phyloP scores from a whole-genome alignment of 2,888 invertebrate species.

The Lapara coniferarum region DNA sequence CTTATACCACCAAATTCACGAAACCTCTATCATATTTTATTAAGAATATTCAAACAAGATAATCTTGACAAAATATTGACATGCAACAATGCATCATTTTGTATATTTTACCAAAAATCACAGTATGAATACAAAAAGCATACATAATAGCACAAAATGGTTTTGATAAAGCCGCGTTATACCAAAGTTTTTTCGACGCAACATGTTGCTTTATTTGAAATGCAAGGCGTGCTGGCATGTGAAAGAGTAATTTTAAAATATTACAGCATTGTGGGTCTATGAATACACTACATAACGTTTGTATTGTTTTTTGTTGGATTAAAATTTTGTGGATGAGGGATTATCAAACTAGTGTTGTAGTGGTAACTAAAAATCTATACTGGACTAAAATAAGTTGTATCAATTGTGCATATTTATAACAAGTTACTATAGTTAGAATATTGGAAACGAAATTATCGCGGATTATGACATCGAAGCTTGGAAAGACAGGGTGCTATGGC shows the following conservation, averaged over 20 bases:
- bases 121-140: conserved; percentile 3
- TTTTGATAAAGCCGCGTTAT: conserved; percentile 7
- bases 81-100: neutral
- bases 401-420: no score
- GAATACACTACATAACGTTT: neutral
- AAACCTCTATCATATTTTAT: no score
- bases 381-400: neutral
- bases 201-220: conserved; percentile 20
- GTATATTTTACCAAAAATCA: neutral
- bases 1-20: no score
- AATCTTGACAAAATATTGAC: neutral
- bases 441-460: neutral
- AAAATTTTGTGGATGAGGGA: neutral
- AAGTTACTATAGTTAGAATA: no score
- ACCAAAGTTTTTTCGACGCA: conserved; percentile 15
- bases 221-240: conserved; percentile 16
- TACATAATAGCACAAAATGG: conserved; percentile 3
- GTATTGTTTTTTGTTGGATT: neutral
- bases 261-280: neutral
- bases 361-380: neutral
- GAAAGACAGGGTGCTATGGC: no score
- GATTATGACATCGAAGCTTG: no score
- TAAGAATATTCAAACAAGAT: neutral
- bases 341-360: neutral
- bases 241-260: conserved; percentile 19